Base-by-base conservation (phyloP, 2,113 vertebrate genomes). In the Aegotheles bennettii region DNA sequence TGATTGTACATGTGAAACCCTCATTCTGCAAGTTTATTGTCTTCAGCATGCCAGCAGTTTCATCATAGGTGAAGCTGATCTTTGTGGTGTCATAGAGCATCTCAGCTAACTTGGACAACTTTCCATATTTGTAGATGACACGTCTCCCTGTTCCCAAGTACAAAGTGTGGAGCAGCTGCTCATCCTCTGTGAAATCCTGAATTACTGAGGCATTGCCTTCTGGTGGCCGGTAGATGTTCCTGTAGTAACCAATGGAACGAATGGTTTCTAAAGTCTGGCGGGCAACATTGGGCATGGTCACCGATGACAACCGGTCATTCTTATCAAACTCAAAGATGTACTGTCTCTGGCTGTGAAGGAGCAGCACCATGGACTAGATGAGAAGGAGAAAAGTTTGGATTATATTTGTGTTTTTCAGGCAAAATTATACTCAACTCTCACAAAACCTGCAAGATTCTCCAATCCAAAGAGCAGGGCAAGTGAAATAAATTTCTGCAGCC, bases 251-350 rank as follows among this genome's bases (percentile, higher is more conserved):
- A 31, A 99, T 98, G 13, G 99, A 99, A 85, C 99, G 99, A 43
- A 99, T 98, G 73, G 99, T 99, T 97, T 99, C 99, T 70, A 99
- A 95, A 1, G 98, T 99, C 97, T 99, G 99, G 24, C 99, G 98
- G 35, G 99, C 99, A 87, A 99, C 99, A 0, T 99, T 99, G 94
- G 99, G 99, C 99, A 99, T 99, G 10, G 99, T 99, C 94, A 99
- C 99, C 0, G 99, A 99, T 9, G 98, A 99, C 12, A 99, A 98
- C 4, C 98, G 98, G 93, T 99, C 99, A 0, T 99, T 99, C 97
- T 99, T 99, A 96, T 99, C 99, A 50, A 99, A 99, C 95, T 99
- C 99, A 56, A 99, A 99, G 98, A 99, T 99, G 80, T 99, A 99
- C 90, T 99, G 99, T 76, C 99, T 97, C 97, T 99, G 99, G 97